Conservation (phyloP, 2,888 invertebrate species). For the Himalopsyche anomala region DNA sequence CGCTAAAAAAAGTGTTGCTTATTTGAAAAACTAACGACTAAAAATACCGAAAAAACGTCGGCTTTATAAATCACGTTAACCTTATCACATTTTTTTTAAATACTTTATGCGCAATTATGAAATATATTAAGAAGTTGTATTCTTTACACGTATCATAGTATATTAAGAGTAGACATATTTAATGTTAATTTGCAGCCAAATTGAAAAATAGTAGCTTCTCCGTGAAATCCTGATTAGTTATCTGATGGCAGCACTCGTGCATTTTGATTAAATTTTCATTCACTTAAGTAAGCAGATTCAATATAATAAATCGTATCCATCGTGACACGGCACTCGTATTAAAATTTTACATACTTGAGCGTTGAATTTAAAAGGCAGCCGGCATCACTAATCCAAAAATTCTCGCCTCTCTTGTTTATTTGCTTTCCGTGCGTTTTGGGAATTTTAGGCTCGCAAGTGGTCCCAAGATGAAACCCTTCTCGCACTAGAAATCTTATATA, state of each 20-base stretch:
- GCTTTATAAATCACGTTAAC: too few relatives aligned
- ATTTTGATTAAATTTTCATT: conserved; percentile 20
- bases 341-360: conserved; percentile 9
- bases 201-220: too few relatives aligned
- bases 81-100: too few relatives aligned
- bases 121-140: too few relatives aligned
- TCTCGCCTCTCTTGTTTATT: conserved; percentile 22
- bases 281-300: conserved; percentile 11
- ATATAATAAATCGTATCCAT: conserved; percentile 9
- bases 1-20: too few relatives aligned
- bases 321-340: conserved; percentile 19
- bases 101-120: too few relatives aligned
- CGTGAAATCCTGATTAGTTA: too few relatives aligned
- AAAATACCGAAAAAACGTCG: too few relatives aligned
- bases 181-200: too few relatives aligned
- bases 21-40: too few relatives aligned
- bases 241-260: background rate
- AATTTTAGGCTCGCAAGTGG: conserved; percentile 10
- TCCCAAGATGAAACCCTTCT: conserved; percentile 21
- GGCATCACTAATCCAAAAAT: conserved; percentile 20
- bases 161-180: too few relatives aligned
- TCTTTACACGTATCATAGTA: too few relatives aligned
- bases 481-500: background rate
- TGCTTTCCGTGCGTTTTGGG: conserved; percentile 7
- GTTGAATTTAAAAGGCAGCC: background rate